phyloP scores from a whole-genome alignment of 2,797 vertebrate species.

The Eptatretus atami region DNA sequence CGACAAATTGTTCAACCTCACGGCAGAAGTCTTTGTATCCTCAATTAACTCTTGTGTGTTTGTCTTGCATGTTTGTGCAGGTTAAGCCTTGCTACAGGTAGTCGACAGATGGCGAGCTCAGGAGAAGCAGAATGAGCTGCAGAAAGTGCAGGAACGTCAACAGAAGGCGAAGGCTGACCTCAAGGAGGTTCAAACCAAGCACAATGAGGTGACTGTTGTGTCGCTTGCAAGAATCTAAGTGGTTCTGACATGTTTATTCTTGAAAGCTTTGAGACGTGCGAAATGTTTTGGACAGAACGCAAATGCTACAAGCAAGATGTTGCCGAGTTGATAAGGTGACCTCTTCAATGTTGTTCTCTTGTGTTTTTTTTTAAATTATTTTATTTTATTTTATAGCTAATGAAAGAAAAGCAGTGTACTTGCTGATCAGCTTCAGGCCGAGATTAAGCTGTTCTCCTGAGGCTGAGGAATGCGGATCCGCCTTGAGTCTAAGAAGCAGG shows the following conservation, averaged over 20 bases:
- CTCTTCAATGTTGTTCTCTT: too few relatives aligned
- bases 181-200: slow-evolving; percentile 38
- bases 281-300: too few relatives aligned
- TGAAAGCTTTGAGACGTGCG: too few relatives aligned
- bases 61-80: slow-evolving; percentile 14
- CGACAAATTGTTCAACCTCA: too few relatives aligned
- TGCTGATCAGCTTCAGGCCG: slow-evolving; percentile 87
- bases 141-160: slow-evolving; percentile 54
- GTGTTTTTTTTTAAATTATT: background rate
- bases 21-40: too few relatives aligned
- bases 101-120: slow-evolving; percentile 84
- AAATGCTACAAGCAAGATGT: too few relatives aligned
- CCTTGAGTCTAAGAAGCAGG: slow-evolving; percentile 65
- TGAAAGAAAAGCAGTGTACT: slow-evolving; percentile 59
- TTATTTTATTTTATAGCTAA: slow-evolving; percentile 19
- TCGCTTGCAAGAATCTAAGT: too few relatives aligned
- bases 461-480: slow-evolving; percentile 78
- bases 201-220: slow-evolving; percentile 30
- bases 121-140: slow-evolving; percentile 63
- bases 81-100: slow-evolving; percentile 80
- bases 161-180: slow-evolving; percentile 34
- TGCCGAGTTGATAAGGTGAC: too few relatives aligned
- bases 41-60: background rate
- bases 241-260: too few relatives aligned
- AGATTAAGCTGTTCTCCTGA: slow-evolving; percentile 78